Conservation (phyloP, 1,140 invertebrate species). For the Megalonaias nervosa region DNA sequence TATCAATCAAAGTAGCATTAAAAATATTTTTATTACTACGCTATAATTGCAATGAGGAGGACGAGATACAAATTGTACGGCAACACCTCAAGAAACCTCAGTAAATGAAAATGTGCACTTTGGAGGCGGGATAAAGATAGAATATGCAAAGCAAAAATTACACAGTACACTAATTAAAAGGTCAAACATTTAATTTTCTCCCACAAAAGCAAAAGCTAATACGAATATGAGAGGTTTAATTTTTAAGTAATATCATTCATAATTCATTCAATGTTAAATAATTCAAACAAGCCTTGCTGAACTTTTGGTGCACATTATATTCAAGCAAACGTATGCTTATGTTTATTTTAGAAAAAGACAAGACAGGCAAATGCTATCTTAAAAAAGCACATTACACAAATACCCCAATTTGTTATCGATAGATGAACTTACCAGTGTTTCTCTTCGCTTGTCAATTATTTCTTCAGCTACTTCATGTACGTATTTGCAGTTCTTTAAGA, state of each 20-base stretch:
- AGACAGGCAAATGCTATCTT: not conserved
- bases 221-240: too few species aligned
- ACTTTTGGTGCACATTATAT: not conserved
- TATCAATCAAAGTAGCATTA: too few species aligned
- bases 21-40: too few species aligned
- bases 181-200: not conserved
- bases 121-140: too few species aligned
- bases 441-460: conserved; percentile 38
- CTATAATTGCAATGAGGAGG: too few species aligned
- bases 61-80: too few species aligned
- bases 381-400: not conserved
- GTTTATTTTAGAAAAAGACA: not conserved
- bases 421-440: conserved; percentile 34
- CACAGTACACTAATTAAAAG: too few species aligned
- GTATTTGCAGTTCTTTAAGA: conserved; percentile 38
- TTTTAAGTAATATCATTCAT: too few species aligned
- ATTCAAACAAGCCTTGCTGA: not conserved
- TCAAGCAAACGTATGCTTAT: not conserved
- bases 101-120: too few species aligned
- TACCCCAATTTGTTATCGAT: not conserved
- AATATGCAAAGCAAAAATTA: too few species aligned
- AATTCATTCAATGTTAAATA: not conserved
- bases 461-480: conserved; percentile 38
- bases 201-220: not conserved
- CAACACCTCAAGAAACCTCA: too few species aligned